Conservation (phyloP, 1,140 invertebrate genomes). For the Heliconius himera region DNA sequence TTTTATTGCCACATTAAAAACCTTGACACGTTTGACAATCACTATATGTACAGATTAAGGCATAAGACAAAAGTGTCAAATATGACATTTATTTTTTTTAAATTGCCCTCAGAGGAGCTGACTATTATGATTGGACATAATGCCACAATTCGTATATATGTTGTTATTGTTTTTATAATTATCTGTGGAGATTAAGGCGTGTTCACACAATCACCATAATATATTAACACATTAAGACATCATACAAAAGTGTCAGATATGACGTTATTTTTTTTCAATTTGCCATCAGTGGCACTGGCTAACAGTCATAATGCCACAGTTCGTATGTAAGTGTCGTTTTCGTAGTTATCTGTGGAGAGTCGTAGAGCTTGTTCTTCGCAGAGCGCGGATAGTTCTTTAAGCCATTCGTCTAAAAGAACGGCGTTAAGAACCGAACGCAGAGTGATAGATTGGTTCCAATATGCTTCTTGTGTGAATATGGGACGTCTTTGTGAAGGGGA, state of each 20-base stretch:
- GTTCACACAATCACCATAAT: too few species aligned
- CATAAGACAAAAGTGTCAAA: slow-evolving; percentile 36
- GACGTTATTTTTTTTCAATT: slow-evolving; percentile 45
- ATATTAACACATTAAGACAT: slow-evolving; percentile 26
- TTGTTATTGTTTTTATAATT: slow-evolving; percentile 66
- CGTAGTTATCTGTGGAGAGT: slow-evolving; percentile 56
- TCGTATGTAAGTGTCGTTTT: slow-evolving; percentile 63
- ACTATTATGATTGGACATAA: slow-evolving; percentile 68
- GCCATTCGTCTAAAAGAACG: slow-evolving; percentile 95
- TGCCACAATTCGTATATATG: slow-evolving; percentile 58
- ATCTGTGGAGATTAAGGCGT: slow-evolving; percentile 45
- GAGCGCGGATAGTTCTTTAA: slow-evolving; percentile 95
- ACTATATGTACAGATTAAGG: slow-evolving; percentile 24
- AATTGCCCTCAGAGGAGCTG: slow-evolving; percentile 36
- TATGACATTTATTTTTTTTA: slow-evolving; percentile 14
- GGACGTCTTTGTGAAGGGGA: slow-evolving; percentile 53
- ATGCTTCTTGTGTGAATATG: slow-evolving; percentile 67
- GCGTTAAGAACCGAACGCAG: slow-evolving; percentile 83
- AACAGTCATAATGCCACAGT: slow-evolving; percentile 73
- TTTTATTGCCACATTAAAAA: slow-evolving; percentile 8
- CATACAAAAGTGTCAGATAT: slow-evolving; percentile 38
- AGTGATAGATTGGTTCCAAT: slow-evolving; percentile 76
- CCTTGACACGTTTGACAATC: slow-evolving; percentile 4
- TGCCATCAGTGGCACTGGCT: slow-evolving; percentile 54
- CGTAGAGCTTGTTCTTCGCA: slow-evolving; percentile 93